A percentile compares a stretch with the other conserved stretches of the same genome.
phyloP scores from a whole-genome alignment of 2,888 invertebrate species.

The Pammene fasciana region DNA sequence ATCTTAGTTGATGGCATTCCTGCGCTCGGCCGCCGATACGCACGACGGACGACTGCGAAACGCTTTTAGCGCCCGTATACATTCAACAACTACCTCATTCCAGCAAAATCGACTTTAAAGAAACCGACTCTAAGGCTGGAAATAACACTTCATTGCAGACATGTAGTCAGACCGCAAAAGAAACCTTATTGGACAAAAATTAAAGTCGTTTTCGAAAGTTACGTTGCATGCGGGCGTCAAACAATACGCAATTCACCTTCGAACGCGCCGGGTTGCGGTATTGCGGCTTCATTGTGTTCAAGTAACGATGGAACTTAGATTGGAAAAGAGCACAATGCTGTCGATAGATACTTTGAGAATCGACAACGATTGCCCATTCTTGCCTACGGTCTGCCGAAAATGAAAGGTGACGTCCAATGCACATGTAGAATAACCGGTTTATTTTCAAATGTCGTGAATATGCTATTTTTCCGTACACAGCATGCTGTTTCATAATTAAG shows the following conservation, averaged over 20 bases:
- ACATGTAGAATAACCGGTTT: slow-evolving; percentile 28
- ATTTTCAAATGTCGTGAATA: not conserved
- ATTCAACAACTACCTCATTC: slow-evolving; percentile 50
- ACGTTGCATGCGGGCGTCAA: slow-evolving; percentile 76
- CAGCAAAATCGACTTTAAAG: slow-evolving; percentile 52
- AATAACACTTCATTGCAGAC: slow-evolving; percentile 46
- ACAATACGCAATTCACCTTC: slow-evolving; percentile 84
- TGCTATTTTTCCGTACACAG: not conserved
- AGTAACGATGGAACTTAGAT: slow-evolving; percentile 76
- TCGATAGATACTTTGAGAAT: slow-evolving; percentile 62
- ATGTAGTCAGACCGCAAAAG: slow-evolving; percentile 64
- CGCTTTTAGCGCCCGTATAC: slow-evolving; percentile 80
- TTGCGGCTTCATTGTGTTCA: slow-evolving; percentile 83
- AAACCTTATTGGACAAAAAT: slow-evolving; percentile 75
- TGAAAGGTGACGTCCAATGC: slow-evolving; percentile 21
- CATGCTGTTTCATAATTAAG: slow-evolving; percentile 3
- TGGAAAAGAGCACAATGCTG: slow-evolving; percentile 70
- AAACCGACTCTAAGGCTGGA: slow-evolving; percentile 48
- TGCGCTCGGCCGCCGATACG: slow-evolving; percentile 77
- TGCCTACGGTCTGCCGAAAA: slow-evolving; percentile 22
- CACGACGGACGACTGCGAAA: slow-evolving; percentile 81
- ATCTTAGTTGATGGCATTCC: slow-evolving; percentile 82
- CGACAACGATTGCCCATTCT: slow-evolving; percentile 47
- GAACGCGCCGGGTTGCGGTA: slow-evolving; percentile 81
- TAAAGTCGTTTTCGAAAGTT: slow-evolving; percentile 79